These are phyloP conservation scores for Alviniconcha marisindica DNA, from an alignment of 1,140 invertebrate species.

Conservation along the genomic window DNA sequence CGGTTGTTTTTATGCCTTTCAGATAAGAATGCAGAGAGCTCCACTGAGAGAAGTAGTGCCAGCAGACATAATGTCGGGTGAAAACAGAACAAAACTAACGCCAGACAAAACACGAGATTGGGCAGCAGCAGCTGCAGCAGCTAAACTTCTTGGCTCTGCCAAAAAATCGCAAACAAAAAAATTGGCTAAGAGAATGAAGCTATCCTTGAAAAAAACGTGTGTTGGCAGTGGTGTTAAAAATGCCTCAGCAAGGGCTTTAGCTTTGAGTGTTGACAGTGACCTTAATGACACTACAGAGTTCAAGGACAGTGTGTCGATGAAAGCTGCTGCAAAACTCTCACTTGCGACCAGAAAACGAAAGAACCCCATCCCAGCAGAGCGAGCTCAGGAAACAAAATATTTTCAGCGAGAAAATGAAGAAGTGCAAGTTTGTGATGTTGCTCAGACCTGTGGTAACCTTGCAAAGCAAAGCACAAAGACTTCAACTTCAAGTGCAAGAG, in stretches of 20 bases:
- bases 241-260: neutral
- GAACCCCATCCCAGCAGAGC: neutral
- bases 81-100: neutral
- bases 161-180: constrained; percentile 15
- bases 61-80: neutral
- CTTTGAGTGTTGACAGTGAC: neutral
- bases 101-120: neutral
- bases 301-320: neutral
- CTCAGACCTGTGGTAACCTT: neutral
- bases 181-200: neutral
- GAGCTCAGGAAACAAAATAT: neutral
- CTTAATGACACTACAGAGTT: constrained; percentile 21
- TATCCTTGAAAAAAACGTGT: neutral
- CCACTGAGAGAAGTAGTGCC: constrained; percentile 1
- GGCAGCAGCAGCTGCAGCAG: constrained; percentile 12
- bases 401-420: neutral
- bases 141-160: constrained; percentile 27
- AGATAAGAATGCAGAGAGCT: constrained; percentile 2
- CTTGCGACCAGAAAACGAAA: neutral
- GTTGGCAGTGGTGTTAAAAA: neutral
- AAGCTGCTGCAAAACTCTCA: neutral
- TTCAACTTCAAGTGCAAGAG: neutral
- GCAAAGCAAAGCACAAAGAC: neutral
- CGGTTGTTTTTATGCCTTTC: no score
- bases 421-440: neutral